phyloP scores from a whole-genome alignment of 1,140 invertebrate species.

The Drosophila nikananu region DNA sequence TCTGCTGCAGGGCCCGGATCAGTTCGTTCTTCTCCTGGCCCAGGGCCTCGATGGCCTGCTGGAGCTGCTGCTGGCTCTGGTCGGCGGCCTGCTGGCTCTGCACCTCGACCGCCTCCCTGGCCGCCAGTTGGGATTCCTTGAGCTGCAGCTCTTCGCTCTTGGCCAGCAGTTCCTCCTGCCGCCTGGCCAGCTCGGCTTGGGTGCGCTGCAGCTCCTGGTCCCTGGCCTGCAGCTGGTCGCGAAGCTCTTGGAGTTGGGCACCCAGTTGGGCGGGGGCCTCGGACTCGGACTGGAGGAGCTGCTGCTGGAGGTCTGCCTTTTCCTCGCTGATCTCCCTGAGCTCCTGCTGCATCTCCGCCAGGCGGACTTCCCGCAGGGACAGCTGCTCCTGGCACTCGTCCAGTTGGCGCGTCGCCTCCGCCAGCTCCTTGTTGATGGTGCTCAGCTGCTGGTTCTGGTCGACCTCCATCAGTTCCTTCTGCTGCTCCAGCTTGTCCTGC shows the following conservation, averaged over 20 bases:
- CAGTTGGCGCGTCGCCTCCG: conserved; percentile 8
- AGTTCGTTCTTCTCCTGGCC: conserved; percentile 89
- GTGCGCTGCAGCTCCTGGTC: conserved; percentile 5
- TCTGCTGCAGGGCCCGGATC: conserved; percentile 90
- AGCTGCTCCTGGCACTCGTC: conserved; percentile 19
- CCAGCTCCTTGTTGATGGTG: conserved; percentile 11
- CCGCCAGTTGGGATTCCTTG: conserved; percentile 49
- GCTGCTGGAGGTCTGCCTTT: background rate
- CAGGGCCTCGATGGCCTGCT: conserved; percentile 66
- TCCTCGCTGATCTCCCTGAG: background rate
- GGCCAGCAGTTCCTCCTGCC: conserved; percentile 1
- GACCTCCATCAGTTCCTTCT: conserved; percentile 34
- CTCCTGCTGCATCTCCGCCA: conserved; percentile 12
- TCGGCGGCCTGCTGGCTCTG: conserved; percentile 17
- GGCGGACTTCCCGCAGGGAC: background rate
- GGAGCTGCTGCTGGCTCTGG: conserved; percentile 21
- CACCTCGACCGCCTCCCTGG: background rate
- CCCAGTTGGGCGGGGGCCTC: no score
- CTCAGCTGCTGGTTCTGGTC: conserved; percentile 20
- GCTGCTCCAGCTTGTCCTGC: conserved; percentile 44
- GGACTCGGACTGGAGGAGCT: background rate
- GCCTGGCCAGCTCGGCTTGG: background rate
- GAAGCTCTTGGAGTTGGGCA: conserved; percentile 2
- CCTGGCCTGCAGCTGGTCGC: conserved; percentile 6
- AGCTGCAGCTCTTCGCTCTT: conserved; percentile 19